Percentiles rank a stretch among this genome's conserved stretches.
Evolutionary conservation across 2,113 vertebrate species (phyloP).

Genomic region (Colinus virginianus): DNA sequence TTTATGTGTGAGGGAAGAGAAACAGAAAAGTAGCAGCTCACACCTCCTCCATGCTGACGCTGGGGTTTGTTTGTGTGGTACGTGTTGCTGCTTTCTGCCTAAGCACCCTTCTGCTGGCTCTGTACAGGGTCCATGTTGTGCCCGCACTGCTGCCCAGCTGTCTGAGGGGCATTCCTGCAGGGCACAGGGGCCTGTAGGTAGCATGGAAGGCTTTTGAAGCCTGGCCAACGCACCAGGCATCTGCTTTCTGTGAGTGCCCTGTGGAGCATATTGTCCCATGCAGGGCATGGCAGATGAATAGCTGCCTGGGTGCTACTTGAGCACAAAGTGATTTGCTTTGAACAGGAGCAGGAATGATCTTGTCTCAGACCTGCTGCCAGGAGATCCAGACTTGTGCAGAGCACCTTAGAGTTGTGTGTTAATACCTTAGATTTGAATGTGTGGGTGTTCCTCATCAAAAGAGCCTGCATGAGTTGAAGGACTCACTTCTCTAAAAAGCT

Average conservation of each 20-base stretch:
- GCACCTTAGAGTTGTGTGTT: neutral
- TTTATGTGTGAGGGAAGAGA: neutral
- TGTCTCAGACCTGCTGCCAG: neutral
- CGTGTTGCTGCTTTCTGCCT: neutral
- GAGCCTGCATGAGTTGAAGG: neutral
- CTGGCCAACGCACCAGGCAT: neutral
- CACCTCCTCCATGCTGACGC: neutral
- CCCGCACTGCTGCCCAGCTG: neutral
- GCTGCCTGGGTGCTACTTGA: neutral
- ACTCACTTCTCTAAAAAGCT: neutral
- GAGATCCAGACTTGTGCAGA: neutral
- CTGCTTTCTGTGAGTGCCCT: neutral
- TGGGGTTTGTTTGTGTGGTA: neutral
- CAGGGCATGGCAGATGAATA: neutral
- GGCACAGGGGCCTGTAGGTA: neutral
- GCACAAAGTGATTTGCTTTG: neutral
- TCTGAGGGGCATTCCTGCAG: neutral
- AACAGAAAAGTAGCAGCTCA: neutral
- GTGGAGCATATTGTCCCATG: neutral
- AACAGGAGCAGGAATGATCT: neutral
- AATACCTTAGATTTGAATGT: neutral
- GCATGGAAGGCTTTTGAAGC: neutral
- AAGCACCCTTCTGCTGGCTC: fast-evolving
- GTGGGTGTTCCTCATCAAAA: neutral
- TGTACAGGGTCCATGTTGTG: neutral